Percentiles rank a stretch among this genome's conserved stretches.
Evolutionary conservation across 2,113 vertebrate genomes (phyloP).

Genomic region (Myrmecophaga tridactyla): DNA sequence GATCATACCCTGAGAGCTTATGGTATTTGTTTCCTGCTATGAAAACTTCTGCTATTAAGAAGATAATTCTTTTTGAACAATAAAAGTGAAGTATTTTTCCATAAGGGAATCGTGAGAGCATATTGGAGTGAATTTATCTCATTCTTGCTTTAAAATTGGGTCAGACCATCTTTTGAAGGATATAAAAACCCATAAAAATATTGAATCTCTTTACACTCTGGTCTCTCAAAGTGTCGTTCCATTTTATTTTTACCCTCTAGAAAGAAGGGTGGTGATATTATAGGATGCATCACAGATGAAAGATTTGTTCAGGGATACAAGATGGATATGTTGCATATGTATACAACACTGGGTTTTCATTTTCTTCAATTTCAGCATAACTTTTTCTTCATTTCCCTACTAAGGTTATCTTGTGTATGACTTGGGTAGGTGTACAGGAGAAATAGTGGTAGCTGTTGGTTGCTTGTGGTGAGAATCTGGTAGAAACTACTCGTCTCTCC

Average conservation of each 20-base stretch:
- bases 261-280: not conserved
- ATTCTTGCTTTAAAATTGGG: constrained; percentile 30
- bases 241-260: not conserved
- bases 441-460: not conserved
- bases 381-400: not conserved
- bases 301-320: not conserved
- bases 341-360: not conserved
- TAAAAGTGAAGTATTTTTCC: constrained; percentile 25
- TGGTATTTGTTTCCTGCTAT: not conserved
- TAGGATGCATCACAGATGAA: not conserved
- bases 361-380: not conserved
- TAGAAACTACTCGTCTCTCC: not conserved
- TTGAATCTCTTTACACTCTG: not conserved
- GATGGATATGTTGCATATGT: not conserved
- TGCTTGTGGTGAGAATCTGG: not conserved
- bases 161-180: constrained; percentile 6
- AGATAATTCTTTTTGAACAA: constrained; percentile 25
- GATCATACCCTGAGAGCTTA: not conserved
- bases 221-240: not conserved
- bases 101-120: not conserved
- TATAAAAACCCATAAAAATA: constrained; percentile 32
- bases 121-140: constrained; percentile 32
- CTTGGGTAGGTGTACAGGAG: not conserved
- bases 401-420: not conserved
- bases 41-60: not conserved